Percentiles rank a stretch among this genome's conserved stretches.
Conservation (phyloP, 2,888 invertebrate species). For the Carabus problematicus region DNA sequence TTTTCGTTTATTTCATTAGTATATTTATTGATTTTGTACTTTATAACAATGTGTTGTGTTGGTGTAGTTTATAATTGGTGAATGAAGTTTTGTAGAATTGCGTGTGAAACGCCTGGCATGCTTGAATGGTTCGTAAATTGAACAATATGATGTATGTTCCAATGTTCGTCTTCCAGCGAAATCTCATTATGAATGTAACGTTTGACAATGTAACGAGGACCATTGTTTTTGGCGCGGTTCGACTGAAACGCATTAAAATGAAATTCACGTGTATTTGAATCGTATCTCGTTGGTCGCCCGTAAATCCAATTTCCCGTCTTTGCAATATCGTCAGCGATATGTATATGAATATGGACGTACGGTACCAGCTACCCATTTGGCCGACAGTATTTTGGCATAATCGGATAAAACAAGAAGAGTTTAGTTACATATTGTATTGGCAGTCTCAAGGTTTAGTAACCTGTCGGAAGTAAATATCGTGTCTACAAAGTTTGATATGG, state of each 20-base stretch:
- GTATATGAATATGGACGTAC: slow-evolving; percentile 7
- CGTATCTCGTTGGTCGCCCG: slow-evolving; percentile 20
- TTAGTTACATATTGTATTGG: slow-evolving; percentile 40
- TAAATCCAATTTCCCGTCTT: slow-evolving; percentile 41
- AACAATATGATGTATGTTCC: too few species aligned
- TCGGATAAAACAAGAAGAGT: slow-evolving; percentile 39
- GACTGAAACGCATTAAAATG: slow-evolving; percentile 37
- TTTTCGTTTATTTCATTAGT: too few species aligned
- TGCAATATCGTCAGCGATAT: slow-evolving; percentile 24
- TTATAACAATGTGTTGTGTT: too few species aligned
- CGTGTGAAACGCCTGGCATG: too few species aligned
- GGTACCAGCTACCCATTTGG: not conserved
- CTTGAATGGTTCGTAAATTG: too few species aligned
- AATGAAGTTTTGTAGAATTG: too few species aligned
- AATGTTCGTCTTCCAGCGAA: too few species aligned
- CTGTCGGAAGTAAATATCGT: slow-evolving; percentile 36
- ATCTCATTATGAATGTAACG: too few species aligned
- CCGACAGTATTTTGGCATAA: slow-evolving; percentile 37
- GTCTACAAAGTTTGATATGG: not conserved
- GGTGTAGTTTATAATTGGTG: too few species aligned
- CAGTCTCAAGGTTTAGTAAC: slow-evolving; percentile 37
- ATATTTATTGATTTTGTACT: too few species aligned
- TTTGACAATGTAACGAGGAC: too few species aligned
- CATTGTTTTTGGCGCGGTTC: slow-evolving; percentile 30
- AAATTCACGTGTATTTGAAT: slow-evolving; percentile 31